Evolutionary conservation across 2,113 vertebrate species (phyloP).

Genomic region (Athene cunicularia): DNA sequence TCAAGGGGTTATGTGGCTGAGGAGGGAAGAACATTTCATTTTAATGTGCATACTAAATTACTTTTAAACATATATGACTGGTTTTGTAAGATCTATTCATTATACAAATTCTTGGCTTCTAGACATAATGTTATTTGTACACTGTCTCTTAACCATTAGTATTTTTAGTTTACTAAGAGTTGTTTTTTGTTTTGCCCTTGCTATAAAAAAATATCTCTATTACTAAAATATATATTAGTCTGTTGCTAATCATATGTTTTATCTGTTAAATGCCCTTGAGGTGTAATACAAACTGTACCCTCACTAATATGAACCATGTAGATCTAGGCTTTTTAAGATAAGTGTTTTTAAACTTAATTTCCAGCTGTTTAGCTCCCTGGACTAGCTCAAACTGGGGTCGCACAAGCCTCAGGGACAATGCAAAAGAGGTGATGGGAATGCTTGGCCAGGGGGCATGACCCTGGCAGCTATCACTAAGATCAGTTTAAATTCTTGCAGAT

Average conservation of each 20-base stretch:
- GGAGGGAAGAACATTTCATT: background rate
- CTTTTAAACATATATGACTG: background rate
- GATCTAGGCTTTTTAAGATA: background rate
- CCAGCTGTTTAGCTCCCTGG: background rate
- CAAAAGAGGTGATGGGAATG: background rate
- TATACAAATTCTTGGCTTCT: background rate
- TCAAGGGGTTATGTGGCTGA: background rate
- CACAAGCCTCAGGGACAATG: background rate
- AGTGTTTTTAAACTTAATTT: background rate
- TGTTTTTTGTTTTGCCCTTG: background rate
- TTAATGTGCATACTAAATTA: background rate
- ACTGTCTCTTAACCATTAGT: background rate
- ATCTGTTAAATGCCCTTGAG: background rate
- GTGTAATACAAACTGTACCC: background rate
- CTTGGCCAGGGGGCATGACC: background rate
- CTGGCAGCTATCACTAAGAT: background rate
- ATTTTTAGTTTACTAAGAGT: background rate
- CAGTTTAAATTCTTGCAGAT: background rate
- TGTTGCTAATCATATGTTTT: background rate
- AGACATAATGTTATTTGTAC: background rate
- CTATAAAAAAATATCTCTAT: background rate
- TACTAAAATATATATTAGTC: background rate
- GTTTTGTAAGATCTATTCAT: background rate
- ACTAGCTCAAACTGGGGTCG: background rate
- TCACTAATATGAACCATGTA: background rate